Conservation (phyloP, 2,113 vertebrate species). For the Dasypus novemcinctus region DNA sequence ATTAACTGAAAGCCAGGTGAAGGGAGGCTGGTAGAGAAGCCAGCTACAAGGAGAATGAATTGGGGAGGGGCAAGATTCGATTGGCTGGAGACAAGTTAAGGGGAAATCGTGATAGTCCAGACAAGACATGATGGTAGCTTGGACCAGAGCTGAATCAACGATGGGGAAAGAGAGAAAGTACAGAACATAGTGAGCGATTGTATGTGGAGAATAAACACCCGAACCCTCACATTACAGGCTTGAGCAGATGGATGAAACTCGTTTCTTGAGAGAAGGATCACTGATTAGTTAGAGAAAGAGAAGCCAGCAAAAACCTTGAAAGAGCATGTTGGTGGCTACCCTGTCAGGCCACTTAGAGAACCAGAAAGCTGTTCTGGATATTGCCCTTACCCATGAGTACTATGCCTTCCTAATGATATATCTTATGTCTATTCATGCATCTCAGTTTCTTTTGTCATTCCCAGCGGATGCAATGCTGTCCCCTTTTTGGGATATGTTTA, state of each 20-base stretch:
- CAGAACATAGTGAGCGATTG: neutral
- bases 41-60: neutral
- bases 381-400: no score
- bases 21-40: neutral
- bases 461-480: neutral
- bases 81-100: neutral
- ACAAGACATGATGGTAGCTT: neutral
- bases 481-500: neutral
- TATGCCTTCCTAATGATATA: no score
- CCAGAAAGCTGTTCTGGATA: neutral
- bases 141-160: neutral
- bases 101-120: neutral
- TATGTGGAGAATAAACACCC: neutral
- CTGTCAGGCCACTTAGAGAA: neutral
- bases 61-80: neutral
- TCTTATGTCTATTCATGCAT: neutral
- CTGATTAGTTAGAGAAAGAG: neutral
- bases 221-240: neutral
- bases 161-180: neutral
- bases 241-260: neutral
- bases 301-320: neutral
- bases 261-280: neutral
- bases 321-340: neutral
- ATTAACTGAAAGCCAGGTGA: neutral
- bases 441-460: neutral